A percentile compares a stretch with the other conserved stretches of the same genome.
These are phyloP conservation scores for Wasmannia auropunctata DNA, from an alignment of 1,140 invertebrate genomes.

Conservation along the genomic window DNA sequence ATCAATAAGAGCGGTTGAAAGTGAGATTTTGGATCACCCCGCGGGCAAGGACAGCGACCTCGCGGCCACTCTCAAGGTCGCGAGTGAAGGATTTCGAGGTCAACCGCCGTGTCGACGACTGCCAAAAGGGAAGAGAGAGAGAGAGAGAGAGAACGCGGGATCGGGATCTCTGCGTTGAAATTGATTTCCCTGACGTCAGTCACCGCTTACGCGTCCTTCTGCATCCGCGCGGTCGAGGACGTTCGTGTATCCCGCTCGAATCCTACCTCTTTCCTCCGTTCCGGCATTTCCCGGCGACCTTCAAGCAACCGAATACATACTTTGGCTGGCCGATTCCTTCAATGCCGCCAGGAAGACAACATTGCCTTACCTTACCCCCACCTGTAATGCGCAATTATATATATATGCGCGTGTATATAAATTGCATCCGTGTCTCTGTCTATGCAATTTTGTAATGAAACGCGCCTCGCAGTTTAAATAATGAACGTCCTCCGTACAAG, in stretches of 20 bases:
- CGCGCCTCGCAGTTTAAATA: not conserved
- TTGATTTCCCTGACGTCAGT: constrained; percentile 32
- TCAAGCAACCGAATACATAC: constrained; percentile 21
- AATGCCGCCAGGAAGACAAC: constrained; percentile 61
- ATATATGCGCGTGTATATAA: not conserved
- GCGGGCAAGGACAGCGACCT: constrained; percentile 37
- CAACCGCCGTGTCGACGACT: not conserved
- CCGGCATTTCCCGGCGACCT: constrained; percentile 65
- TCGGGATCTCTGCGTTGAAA: constrained; percentile 38
- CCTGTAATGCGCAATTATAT: constrained; percentile 22
- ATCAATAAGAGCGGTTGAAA: not conserved
- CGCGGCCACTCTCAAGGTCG: constrained; percentile 28
- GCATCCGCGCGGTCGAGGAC: constrained; percentile 51
- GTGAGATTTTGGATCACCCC: constrained; percentile 8
- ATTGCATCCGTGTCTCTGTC: not conserved
- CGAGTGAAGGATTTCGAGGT: constrained; percentile 15
- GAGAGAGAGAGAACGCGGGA: constrained; percentile 43
- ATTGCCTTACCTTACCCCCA: not conserved
- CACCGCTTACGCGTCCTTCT: constrained; percentile 18
- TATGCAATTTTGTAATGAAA: not conserved
- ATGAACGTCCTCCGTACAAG: not conserved
- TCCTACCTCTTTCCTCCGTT: constrained; percentile 54
- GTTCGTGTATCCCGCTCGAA: constrained; percentile 10
- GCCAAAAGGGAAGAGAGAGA: not conserved
- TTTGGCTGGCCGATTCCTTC: constrained; percentile 21